Evolutionary conservation across 2,797 vertebrate genomes (phyloP).

Genomic region (Hemibagrus guttatus): DNA sequence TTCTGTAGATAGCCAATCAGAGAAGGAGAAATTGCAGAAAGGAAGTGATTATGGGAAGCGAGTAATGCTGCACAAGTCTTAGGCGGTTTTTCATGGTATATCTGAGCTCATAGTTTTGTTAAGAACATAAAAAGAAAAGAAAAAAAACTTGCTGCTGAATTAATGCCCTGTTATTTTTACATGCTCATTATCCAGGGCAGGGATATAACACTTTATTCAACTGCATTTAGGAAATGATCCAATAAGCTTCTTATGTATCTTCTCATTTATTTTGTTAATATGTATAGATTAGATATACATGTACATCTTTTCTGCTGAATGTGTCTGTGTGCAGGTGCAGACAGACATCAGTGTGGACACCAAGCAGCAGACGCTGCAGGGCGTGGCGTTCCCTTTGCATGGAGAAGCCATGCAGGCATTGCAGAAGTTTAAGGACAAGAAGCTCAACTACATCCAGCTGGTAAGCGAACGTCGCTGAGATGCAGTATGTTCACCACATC

Average conservation of each 20-base stretch:
- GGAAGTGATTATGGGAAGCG: conserved; percentile 62
- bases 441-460: conserved; percentile 94
- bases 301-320: background rate
- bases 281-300: background rate
- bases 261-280: background rate
- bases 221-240: background rate
- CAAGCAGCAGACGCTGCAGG: conserved; percentile 94
- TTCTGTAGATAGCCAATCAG: conserved; percentile 61
- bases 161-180: no score
- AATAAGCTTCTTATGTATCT: background rate
- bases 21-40: conserved; percentile 56
- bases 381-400: conserved; percentile 92
- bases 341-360: conserved; percentile 90
- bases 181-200: background rate
- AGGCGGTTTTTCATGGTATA: background rate
- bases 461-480: conserved; percentile 71
- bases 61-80: background rate
- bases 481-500: background rate
- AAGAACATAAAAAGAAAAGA: no score
- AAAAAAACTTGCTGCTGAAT: background rate
- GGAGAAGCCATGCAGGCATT: conserved; percentile 85
- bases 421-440: conserved; percentile 82
- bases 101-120: background rate
- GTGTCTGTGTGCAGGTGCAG: conserved; percentile 79
- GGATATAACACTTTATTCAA: background rate